These are phyloP conservation scores for Mercenaria mercenaria DNA, from an alignment of 1,140 invertebrate species.

Conservation along the genomic window DNA sequence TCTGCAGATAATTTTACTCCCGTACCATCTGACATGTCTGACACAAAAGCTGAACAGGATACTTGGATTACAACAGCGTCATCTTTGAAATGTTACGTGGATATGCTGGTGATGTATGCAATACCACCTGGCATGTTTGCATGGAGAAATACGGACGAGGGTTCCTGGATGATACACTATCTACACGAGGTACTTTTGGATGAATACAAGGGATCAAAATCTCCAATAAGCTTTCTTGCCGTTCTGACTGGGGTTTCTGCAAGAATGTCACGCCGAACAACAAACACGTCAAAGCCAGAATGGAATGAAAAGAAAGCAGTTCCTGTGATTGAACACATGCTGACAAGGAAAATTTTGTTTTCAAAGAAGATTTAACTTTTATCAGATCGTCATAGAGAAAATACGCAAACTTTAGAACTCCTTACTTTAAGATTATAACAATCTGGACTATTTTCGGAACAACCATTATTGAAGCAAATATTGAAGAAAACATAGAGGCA, in stretches of 20 bases:
- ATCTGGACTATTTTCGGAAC: too few species aligned
- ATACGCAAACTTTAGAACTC: too few species aligned
- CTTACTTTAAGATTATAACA: too few species aligned
- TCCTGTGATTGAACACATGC: constrained; percentile 43
- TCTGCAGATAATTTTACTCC: too few species aligned
- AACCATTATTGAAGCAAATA: too few species aligned
- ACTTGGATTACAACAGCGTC: constrained; percentile 1
- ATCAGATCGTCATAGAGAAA: too few species aligned
- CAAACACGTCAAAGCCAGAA: not conserved
- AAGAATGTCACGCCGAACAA: constrained; percentile 22
- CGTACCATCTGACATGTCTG: not conserved
- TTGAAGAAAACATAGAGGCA: too few species aligned
- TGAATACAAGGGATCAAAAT: not conserved
- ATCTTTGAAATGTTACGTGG: constrained; percentile 20
- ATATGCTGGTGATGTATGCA: constrained; percentile 47
- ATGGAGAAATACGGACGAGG: constrained; percentile 44
- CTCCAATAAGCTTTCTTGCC: not conserved
- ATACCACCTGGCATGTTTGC: constrained; percentile 49
- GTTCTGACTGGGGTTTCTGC: constrained; percentile 19
- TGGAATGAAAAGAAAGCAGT: constrained; percentile 39
- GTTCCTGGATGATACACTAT: constrained; percentile 60
- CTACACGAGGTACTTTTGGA: constrained; percentile 10
- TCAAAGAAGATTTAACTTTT: not conserved
- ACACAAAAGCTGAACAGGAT: not conserved
- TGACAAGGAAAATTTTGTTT: constrained; percentile 40